These are phyloP conservation scores for Eleginops maclovinus DNA, from an alignment of 2,113 vertebrate species.

Conservation along the genomic window DNA sequence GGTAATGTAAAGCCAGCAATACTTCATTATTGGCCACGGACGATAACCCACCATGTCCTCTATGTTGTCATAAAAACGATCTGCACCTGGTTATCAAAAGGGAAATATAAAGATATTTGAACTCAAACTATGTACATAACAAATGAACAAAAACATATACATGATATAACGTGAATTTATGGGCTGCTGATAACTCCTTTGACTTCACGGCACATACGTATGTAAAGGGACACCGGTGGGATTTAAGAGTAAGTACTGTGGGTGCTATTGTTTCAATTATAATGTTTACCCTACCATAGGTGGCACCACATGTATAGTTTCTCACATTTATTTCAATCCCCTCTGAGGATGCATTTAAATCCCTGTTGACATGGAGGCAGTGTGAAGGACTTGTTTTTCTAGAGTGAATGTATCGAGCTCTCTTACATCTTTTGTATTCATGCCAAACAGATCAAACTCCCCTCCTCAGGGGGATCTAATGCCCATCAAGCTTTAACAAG, in stretches of 20 bases:
- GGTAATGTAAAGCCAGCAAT: conserved; percentile 79
- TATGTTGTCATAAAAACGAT: conserved; percentile 80
- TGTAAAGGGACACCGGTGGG: no score
- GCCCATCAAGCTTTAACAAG: conserved; percentile 41
- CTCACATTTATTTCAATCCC: conserved; percentile 1
- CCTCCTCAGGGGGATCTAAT: conserved; percentile 7
- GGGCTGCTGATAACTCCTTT: neutral
- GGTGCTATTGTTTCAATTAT: neutral
- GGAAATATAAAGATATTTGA: neutral
- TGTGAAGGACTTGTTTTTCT: neutral
- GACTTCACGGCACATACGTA: neutral
- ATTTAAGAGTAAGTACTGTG: neutral
- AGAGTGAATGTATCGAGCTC: neutral
- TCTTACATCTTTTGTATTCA: conserved; percentile 21
- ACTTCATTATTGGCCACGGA: conserved; percentile 74
- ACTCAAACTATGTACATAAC: neutral
- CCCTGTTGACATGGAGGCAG: conserved; percentile 1
- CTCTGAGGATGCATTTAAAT: conserved; percentile 2
- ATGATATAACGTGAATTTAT: neutral
- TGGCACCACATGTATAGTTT: conserved; percentile 5
- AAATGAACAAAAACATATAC: conserved; percentile 5
- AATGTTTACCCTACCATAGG: neutral
- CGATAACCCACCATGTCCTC: conserved; percentile 81
- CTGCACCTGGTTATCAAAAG: conserved; percentile 65
- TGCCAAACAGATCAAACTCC: conserved; percentile 10